These are phyloP conservation scores for Mythimna pallens DNA, from an alignment of 2,888 invertebrate genomes.

Conservation along the genomic window DNA sequence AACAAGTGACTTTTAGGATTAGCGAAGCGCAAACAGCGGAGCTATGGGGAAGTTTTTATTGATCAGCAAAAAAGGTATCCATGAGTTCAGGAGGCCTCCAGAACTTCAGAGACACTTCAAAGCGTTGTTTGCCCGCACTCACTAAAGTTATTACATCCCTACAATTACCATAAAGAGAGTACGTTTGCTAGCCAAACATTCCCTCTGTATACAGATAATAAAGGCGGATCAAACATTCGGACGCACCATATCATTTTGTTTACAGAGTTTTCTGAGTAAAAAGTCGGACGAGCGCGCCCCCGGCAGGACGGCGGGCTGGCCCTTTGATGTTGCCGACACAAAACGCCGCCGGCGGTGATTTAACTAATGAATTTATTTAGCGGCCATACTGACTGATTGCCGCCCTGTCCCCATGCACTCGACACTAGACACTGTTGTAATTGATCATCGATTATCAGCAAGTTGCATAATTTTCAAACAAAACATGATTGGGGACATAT, in stretches of 20 bases:
- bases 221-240: slow-evolving; percentile 90
- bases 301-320: slow-evolving; percentile 81
- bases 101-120: slow-evolving; percentile 66
- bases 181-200: slow-evolving; percentile 85
- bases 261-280: slow-evolving; percentile 90
- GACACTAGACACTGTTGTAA: slow-evolving; percentile 61
- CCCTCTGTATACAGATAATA: slow-evolving; percentile 87
- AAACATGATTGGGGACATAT: not conserved
- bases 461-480: slow-evolving; percentile 15
- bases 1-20: slow-evolving; percentile 26
- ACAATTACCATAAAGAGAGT: slow-evolving; percentile 83
- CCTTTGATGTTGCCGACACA: slow-evolving; percentile 91
- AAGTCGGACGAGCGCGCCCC: slow-evolving; percentile 87
- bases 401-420: slow-evolving; percentile 69
- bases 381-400: slow-evolving; percentile 84
- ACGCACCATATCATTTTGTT: slow-evolving; percentile 90
- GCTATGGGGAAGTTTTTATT: slow-evolving; percentile 14
- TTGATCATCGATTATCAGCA: slow-evolving; percentile 36
- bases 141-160: slow-evolving; percentile 78
- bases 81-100: slow-evolving; percentile 21
- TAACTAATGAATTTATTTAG: slow-evolving; percentile 92
- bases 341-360: slow-evolving; percentile 90
- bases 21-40: slow-evolving; percentile 10
- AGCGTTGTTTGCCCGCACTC: slow-evolving; percentile 73
- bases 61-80: slow-evolving; percentile 13